Percentiles rank a stretch among this genome's conserved stretches.
phyloP scores from a whole-genome alignment of 2,113 vertebrate species.

The Chaetodon trifascialis region DNA sequence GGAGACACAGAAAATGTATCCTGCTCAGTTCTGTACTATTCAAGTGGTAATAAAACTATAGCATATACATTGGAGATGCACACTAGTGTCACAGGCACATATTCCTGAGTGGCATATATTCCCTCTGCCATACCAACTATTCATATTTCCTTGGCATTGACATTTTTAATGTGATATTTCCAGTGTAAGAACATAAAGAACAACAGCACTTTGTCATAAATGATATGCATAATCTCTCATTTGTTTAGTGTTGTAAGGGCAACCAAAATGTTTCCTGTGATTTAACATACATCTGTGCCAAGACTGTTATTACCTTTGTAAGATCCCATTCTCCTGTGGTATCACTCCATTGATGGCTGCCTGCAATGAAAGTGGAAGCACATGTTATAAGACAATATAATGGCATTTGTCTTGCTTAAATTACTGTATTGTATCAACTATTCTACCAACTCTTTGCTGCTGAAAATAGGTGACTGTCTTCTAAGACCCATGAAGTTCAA shows the following conservation, averaged over 20 bases:
- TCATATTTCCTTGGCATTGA: background rate
- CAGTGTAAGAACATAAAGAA: background rate
- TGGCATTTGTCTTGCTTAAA: background rate
- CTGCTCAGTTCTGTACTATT: background rate
- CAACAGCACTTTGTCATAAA: background rate
- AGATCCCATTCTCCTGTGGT: constrained; percentile 98
- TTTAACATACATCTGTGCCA: background rate
- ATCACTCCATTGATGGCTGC: constrained; percentile 99
- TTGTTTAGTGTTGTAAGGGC: background rate
- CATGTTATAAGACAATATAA: background rate
- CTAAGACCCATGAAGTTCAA: background rate
- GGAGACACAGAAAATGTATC: background rate
- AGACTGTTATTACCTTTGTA: constrained; percentile 90
- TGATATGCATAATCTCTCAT: background rate
- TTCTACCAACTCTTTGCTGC: background rate
- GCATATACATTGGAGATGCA: background rate
- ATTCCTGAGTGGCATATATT: background rate
- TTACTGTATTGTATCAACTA: background rate
- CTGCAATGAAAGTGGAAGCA: constrained; percentile 82
- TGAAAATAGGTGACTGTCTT: background rate
- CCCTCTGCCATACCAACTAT: background rate
- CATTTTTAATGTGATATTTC: background rate
- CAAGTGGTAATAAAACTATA: no score
- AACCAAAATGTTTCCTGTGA: background rate
- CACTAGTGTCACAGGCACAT: background rate